These are phyloP conservation scores for Oenanthe melanoleuca DNA, from an alignment of 2,113 vertebrate species.

Conservation along the genomic window DNA sequence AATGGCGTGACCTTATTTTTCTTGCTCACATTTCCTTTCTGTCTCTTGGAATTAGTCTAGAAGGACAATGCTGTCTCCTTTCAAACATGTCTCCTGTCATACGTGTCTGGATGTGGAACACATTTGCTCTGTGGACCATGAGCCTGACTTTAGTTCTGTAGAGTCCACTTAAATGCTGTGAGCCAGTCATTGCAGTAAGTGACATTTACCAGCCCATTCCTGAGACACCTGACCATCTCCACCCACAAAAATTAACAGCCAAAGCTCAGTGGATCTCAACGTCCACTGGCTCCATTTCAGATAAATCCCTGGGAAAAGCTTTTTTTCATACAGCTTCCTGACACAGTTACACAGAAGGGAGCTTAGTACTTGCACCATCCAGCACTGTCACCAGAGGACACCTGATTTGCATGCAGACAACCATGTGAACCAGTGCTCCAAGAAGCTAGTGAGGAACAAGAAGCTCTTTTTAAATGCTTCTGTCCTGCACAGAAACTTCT, in stretches of 20 bases:
- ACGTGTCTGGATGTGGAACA: neutral
- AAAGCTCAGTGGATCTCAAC: neutral
- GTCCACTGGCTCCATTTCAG: neutral
- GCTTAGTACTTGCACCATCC: neutral
- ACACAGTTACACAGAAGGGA: neutral
- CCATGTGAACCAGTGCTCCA: accelerated
- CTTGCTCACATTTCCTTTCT: neutral
- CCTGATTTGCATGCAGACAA: neutral
- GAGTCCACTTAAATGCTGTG: neutral
- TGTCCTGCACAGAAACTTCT: neutral
- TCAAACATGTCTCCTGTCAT: neutral
- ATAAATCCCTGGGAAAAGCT: neutral
- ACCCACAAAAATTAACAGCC: neutral
- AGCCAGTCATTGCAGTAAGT: neutral
- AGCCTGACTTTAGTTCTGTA: neutral
- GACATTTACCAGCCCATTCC: neutral
- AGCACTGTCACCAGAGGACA: neutral
- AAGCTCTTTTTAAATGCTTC: neutral
- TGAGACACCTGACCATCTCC: neutral
- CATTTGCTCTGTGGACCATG: neutral
- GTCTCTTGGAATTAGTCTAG: neutral
- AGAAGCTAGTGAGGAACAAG: neutral
- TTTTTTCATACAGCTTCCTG: neutral
- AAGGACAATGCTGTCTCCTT: neutral
- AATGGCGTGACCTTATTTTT: neutral